Evolutionary conservation across 2,113 vertebrate genomes (phyloP).

Genomic region (Nesoenas mayeri): DNA sequence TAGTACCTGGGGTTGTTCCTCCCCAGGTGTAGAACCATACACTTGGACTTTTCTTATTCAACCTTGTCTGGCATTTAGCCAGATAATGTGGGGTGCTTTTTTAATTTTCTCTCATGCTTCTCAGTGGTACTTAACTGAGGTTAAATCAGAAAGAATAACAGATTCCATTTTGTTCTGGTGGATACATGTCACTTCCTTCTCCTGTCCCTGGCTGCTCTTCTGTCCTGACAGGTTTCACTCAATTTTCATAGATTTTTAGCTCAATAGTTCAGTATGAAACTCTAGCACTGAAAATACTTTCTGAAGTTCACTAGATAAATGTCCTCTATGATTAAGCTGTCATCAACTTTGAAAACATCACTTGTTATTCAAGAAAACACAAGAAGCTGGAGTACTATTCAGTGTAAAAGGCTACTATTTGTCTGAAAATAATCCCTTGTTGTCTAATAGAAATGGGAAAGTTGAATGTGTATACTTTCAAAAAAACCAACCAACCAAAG

Average conservation of each 20-base stretch:
- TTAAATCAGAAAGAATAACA: slow-evolving; percentile 1
- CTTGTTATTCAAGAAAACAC: background rate
- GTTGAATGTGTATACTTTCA: background rate
- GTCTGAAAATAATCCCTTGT: background rate
- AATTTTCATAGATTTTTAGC: slow-evolving; percentile 18
- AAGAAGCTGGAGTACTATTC: background rate
- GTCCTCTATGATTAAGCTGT: slow-evolving; percentile 6
- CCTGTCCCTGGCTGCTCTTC: background rate
- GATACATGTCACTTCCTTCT: background rate
- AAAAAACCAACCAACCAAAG: background rate
- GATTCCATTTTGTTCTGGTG: background rate
- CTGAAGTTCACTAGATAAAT: slow-evolving; percentile 19
- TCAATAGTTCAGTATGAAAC: slow-evolving; percentile 1
- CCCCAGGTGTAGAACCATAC: too few relatives aligned
- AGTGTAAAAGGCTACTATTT: background rate
- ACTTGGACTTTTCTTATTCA: background rate
- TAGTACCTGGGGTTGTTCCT: too few relatives aligned
- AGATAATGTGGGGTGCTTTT: background rate
- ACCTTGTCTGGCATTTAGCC: background rate
- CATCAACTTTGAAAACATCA: slow-evolving; percentile 1
- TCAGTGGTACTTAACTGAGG: background rate
- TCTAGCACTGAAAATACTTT: background rate
- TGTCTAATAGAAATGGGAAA: background rate
- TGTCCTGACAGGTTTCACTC: slow-evolving; percentile 24
- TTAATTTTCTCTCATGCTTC: background rate